Conservation (phyloP, 2,113 vertebrate genomes). For the Onychorhynchus coronatus region DNA sequence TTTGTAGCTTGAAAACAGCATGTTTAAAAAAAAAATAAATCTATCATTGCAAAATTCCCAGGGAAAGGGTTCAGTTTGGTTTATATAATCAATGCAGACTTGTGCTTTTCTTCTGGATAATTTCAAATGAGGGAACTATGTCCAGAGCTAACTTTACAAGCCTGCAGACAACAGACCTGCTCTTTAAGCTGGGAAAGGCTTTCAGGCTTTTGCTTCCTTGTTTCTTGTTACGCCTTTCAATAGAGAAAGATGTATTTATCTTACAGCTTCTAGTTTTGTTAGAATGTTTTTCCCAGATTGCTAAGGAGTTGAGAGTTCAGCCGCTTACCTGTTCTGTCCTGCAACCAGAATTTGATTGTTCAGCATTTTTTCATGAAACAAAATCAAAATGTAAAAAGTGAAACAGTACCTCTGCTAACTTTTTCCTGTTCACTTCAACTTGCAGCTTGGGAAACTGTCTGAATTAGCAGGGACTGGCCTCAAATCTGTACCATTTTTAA, state of each 20-base stretch:
- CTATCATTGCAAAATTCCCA: neutral
- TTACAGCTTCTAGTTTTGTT: neutral
- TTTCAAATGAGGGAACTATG: neutral
- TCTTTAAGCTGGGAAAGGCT: neutral
- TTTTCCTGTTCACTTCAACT: neutral
- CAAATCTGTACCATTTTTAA: neutral
- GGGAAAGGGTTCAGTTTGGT: neutral
- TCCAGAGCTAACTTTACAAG: neutral
- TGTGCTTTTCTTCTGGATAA: neutral
- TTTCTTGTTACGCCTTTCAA: neutral
- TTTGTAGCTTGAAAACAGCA: conserved; percentile 8
- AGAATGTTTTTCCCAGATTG: neutral
- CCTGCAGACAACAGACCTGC: neutral
- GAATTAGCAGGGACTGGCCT: neutral
- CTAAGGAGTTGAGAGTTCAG: neutral
- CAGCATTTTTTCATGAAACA: neutral
- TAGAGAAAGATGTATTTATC: neutral
- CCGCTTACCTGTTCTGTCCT: neutral
- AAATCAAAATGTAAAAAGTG: neutral
- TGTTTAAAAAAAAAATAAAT: neutral
- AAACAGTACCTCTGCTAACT: too few species aligned
- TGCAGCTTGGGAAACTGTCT: neutral
- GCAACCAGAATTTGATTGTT: neutral
- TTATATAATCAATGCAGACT: neutral
- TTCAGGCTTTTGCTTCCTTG: neutral